Evolutionary conservation across 2,888 invertebrate species (phyloP).

Genomic region (Stenurella melanura): DNA sequence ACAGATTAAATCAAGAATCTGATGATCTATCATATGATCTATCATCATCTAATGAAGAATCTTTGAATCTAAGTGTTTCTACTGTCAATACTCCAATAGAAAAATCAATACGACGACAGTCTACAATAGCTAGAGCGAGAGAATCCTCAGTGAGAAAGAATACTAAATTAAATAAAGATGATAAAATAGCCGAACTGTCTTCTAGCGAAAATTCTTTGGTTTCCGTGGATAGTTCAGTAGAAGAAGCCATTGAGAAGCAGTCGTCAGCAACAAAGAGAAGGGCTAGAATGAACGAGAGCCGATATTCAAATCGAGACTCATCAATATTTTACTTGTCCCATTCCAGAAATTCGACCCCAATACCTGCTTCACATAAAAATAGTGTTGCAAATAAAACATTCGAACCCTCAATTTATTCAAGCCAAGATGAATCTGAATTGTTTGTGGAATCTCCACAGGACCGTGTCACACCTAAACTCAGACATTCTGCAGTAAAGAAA

Average conservation of each 20-base stretch:
- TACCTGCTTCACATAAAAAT: background rate
- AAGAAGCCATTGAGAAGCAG: background rate
- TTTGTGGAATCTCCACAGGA: background rate
- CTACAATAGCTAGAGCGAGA: background rate
- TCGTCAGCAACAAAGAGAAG: background rate
- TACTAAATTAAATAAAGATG: background rate
- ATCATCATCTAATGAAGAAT: conserved; percentile 19
- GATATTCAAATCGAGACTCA: background rate
- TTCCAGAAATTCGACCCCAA: background rate
- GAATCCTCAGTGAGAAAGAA: background rate
- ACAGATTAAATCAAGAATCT: background rate
- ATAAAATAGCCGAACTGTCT: background rate
- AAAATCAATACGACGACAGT: background rate
- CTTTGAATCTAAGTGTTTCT: conserved; percentile 10
- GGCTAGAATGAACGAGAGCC: background rate
- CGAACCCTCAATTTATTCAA: background rate
- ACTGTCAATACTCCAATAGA: background rate
- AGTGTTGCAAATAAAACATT: background rate
- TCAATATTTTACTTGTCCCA: background rate
- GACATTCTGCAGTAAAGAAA: conserved; percentile 1
- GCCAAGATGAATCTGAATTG: conserved; percentile 4
- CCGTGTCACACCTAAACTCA: background rate
- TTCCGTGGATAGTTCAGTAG: background rate
- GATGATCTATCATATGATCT: no score
- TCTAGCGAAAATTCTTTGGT: background rate